Base-by-base conservation (phyloP, 2,113 vertebrate species). In the Ptyas mucosa region DNA sequence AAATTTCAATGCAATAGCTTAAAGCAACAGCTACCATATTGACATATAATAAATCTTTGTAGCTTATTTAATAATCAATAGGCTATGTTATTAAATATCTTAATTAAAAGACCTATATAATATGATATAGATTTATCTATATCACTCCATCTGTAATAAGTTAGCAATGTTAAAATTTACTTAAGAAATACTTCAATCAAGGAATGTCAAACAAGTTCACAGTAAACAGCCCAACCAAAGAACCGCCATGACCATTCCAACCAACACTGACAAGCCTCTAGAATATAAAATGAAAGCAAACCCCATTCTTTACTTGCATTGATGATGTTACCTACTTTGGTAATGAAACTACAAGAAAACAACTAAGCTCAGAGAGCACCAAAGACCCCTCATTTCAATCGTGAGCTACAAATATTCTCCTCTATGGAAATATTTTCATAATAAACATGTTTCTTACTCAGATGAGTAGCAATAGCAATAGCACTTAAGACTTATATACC, bases 31-130 rank as follows among this genome's bases (percentile, higher is more conserved):
- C 20, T 93, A 88, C 81, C 15, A 58, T 49, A 61, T 51, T 39
- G 91, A 87, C 26, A 69, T 91, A 94, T 58, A 93, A 43, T 55
- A 81, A 34, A 43, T 55, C 21, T 92, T 90, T 8, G 49, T 93
- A 49, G 61, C 85, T 2, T 55, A 11, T 18, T 49, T 75, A 88
- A 20, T 8, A 29, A 95, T 89, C n/a, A 5, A 94, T 91, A 1
- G 12, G 26, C 85, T 94, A 89, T 85, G 89, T 10, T 87, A 94
- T 26, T 61, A n/a, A 53, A 53, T 88, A 43, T 90, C 51, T 61
- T 85, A 86, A 61, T 15, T 18, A 43, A 34, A 64, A 69, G 10
- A 69, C 2, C 18, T 93, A 93, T 75, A 95, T 89, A 85, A 39
- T 94, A 94, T n/a, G n/a, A n/a, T n/a, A 54, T 51, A 14, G 29